Conservation (phyloP, 92 coral and sea anemone species). For the Actinernus sp. region DNA sequence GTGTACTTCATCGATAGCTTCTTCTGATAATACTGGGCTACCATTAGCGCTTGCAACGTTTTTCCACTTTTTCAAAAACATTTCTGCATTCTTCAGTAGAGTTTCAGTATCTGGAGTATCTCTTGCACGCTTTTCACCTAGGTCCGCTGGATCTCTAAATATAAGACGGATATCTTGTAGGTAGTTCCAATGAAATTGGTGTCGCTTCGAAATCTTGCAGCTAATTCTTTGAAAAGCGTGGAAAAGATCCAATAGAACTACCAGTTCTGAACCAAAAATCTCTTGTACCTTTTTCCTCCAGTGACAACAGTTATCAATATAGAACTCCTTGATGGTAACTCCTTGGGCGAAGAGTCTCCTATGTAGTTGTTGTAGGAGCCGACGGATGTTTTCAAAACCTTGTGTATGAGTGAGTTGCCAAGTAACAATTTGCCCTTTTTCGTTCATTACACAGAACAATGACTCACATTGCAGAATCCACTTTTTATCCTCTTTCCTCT, state of each 20-base stretch:
- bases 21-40: slow-evolving; percentile 16
- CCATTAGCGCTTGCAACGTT: slow-evolving; percentile 26
- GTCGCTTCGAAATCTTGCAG: slow-evolving; percentile 25
- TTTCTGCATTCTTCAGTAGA: slow-evolving; percentile 14
- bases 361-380: slow-evolving; percentile 3
- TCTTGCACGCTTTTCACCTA: slow-evolving; percentile 29
- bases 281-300: slow-evolving; percentile 51
- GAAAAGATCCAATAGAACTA: slow-evolving; percentile 41
- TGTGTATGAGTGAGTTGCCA: slow-evolving; percentile 39
- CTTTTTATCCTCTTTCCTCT: slow-evolving; percentile 33
- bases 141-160: slow-evolving; percentile 51
- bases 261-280: slow-evolving; percentile 17
- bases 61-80: slow-evolving; percentile 49
- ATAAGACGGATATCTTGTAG: slow-evolving; percentile 29
- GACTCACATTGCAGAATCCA: slow-evolving; percentile 54
- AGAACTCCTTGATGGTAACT: slow-evolving; percentile 23
- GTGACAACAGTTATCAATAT: slow-evolving; percentile 70
- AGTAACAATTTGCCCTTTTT: slow-evolving; percentile 49
- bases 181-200: slow-evolving; percentile 22
- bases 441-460: slow-evolving; percentile 49
- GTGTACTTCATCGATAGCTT: slow-evolving; percentile 13
- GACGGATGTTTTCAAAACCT: slow-evolving; percentile 31
- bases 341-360: slow-evolving; percentile 28
- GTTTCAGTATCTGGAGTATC: slow-evolving; percentile 33
- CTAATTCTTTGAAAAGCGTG: slow-evolving; percentile 37